A percentile compares a stretch with the other conserved stretches of the same genome.
phyloP scores from a whole-genome alignment of 1,140 invertebrate genomes.

The Zophobas morio region DNA sequence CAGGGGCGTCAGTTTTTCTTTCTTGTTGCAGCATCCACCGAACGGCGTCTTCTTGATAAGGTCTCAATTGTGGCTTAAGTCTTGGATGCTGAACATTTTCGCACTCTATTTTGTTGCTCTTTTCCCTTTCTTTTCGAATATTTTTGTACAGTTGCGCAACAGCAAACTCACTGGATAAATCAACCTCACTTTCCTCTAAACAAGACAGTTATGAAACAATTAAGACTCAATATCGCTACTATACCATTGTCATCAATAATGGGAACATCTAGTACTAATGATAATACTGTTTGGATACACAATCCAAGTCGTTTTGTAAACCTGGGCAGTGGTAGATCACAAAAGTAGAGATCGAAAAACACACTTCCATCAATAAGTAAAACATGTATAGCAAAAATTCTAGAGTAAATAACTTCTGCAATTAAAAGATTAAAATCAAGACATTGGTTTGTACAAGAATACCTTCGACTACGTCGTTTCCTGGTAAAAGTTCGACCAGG shows the following conservation, averaged over 20 bases:
- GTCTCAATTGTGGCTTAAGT: conserved; percentile 70
- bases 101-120: conserved; percentile 21
- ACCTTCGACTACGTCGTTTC: conserved; percentile 52
- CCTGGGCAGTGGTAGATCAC: conserved; percentile 57
- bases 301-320: conserved; percentile 55
- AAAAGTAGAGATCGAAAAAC: conserved; percentile 53
- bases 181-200: conserved; percentile 37
- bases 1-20: conserved; percentile 47
- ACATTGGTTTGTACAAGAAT: background rate
- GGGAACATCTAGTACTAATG: conserved; percentile 52
- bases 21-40: conserved; percentile 80
- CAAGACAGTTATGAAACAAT: conserved; percentile 17
- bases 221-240: conserved; percentile 16
- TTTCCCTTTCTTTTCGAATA: conserved; percentile 44
- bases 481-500: conserved; percentile 44
- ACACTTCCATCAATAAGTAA: conserved; percentile 36
- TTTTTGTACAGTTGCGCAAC: conserved; percentile 56
- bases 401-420: conserved; percentile 49
- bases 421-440: conserved; percentile 5
- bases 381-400: conserved; percentile 50
- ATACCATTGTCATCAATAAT: conserved; percentile 27
- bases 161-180: conserved; percentile 45
- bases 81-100: conserved; percentile 55
- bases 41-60: conserved; percentile 79
- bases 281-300: conserved; percentile 57